Percentiles rank a stretch among this genome's conserved stretches.
Evolutionary conservation across 2,888 invertebrate species (phyloP).

Genomic region (Ormyrus pomaceus): DNA sequence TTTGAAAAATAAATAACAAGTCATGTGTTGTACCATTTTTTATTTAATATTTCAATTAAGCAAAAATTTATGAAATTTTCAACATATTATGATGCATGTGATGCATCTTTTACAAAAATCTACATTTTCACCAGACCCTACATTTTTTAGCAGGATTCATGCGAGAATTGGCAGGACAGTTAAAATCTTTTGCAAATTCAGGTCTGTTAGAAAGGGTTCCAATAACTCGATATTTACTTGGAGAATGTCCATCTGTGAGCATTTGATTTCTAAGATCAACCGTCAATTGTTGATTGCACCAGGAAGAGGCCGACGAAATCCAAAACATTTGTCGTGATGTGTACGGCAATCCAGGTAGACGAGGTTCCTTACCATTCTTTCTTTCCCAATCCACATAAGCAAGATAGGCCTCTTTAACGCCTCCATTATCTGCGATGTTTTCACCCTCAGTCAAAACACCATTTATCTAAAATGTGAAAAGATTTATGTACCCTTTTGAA

Average conservation of each 20-base stretch:
- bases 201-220: slow-evolving; percentile 80
- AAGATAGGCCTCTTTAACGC: too few species aligned
- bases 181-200: slow-evolving; percentile 80
- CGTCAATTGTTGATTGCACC: not conserved
- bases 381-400: not conserved
- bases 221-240: slow-evolving; percentile 41
- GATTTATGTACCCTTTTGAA: not conserved
- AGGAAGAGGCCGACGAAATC: not conserved
- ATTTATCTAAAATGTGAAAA: not conserved
- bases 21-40: too few species aligned
- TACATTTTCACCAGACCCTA: slow-evolving; percentile 78
- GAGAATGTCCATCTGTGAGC: not conserved
- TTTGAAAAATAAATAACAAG: too few species aligned
- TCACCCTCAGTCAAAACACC: too few species aligned
- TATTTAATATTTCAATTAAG: too few species aligned
- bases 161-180: slow-evolving; percentile 78
- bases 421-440: too few species aligned
- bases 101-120: not conserved
- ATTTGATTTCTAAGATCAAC: not conserved
- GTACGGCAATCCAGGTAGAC: not conserved
- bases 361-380: not conserved
- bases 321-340: not conserved
- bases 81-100: too few species aligned
- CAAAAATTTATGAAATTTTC: too few species aligned
- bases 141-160: slow-evolving; percentile 82